phyloP scores from a whole-genome alignment of 2,797 vertebrate genomes.

The Furcifer pardalis region DNA sequence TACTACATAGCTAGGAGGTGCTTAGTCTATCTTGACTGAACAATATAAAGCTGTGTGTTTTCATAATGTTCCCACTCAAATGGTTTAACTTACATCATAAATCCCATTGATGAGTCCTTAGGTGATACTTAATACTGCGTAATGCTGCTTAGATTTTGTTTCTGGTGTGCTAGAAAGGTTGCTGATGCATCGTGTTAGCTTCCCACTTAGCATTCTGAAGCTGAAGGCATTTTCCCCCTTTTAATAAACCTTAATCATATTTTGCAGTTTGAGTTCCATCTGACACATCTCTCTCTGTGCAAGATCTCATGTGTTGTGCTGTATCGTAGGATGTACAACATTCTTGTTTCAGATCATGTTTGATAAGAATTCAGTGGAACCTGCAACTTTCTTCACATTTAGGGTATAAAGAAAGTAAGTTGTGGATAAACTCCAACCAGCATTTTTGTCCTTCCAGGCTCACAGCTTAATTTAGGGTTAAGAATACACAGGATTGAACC shows the following conservation, averaged over 20 bases:
- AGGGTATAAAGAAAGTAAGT: background rate
- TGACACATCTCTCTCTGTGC: background rate
- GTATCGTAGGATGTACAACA: background rate
- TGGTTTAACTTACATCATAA: conserved; percentile 20
- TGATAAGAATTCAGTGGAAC: background rate
- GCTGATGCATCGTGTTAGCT: conserved; percentile 24
- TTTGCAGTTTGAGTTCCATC: conserved; percentile 5
- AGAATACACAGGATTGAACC: background rate
- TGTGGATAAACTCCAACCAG: background rate
- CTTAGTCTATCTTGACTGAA: background rate
- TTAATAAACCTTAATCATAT: conserved; percentile 21
- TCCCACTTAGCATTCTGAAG: conserved; percentile 29
- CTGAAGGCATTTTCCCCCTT: background rate
- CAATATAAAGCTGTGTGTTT: conserved; percentile 28
- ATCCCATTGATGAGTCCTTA: conserved; percentile 19
- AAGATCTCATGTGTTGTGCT: background rate
- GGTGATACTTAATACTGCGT: background rate
- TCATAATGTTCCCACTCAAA: conserved; percentile 6
- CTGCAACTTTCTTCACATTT: background rate
- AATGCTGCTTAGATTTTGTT: conserved; percentile 22
- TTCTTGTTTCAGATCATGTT: background rate
- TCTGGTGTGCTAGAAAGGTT: background rate
- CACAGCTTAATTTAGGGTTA: background rate
- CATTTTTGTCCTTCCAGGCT: background rate
- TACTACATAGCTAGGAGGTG: background rate